Conservation (phyloP, 2,797 vertebrate species). For the Perodicticus potto region DNA sequence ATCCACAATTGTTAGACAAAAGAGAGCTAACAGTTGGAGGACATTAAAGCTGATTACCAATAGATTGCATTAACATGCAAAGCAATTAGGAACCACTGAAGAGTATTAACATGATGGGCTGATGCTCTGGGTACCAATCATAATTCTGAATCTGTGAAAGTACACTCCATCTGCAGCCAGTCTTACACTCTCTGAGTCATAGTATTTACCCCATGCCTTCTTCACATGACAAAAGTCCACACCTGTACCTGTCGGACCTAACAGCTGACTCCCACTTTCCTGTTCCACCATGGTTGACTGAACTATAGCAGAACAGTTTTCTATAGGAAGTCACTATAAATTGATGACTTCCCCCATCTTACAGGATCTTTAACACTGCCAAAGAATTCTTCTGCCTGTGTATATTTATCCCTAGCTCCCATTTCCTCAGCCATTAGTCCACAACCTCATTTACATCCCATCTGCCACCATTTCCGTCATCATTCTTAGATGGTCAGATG, state of each 20-base stretch:
- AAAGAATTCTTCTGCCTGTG: background rate
- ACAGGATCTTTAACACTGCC: background rate
- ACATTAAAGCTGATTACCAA: slow-evolving; percentile 67
- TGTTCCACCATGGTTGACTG: background rate
- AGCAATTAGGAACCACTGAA: slow-evolving; percentile 62
- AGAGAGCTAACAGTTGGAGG: slow-evolving; percentile 67
- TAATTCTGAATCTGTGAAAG: slow-evolving; percentile 38
- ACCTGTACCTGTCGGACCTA: background rate
- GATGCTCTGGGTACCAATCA: background rate
- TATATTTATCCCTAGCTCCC: background rate
- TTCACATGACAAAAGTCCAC: background rate
- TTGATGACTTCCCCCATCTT: background rate
- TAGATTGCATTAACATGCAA: slow-evolving; percentile 68
- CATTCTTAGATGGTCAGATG: background rate
- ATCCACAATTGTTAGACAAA: slow-evolving; percentile 63
- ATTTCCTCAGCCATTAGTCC: background rate
- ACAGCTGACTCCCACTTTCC: background rate
- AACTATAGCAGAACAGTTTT: background rate
- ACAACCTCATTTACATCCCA: background rate
- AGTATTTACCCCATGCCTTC: background rate
- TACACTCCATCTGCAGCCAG: slow-evolving; percentile 1
- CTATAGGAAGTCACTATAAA: background rate
- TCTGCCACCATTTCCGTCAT: background rate
- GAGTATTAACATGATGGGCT: slow-evolving; percentile 20
- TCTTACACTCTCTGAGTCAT: background rate